These are phyloP conservation scores for Gopherus evgoodei DNA, from an alignment of 2,113 vertebrate genomes.

Conservation along the genomic window DNA sequence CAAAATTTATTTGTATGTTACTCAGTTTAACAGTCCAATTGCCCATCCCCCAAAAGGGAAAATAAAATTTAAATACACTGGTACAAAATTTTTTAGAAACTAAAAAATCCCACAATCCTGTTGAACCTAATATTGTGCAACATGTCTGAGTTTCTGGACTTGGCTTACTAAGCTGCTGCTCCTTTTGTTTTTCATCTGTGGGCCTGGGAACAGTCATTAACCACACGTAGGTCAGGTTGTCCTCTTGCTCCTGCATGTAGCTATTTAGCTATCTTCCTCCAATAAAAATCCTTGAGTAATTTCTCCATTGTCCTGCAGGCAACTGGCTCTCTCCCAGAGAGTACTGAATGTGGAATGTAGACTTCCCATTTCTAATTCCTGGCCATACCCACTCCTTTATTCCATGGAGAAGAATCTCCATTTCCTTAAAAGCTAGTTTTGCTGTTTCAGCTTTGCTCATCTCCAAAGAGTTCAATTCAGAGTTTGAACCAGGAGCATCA, in stretches of 20 bases:
- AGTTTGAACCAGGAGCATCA: constrained; percentile 57
- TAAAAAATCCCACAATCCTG: background rate
- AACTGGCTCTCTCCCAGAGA: constrained; percentile 27
- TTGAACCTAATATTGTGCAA: background rate
- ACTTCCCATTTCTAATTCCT: constrained; percentile 6
- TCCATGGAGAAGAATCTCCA: constrained; percentile 24
- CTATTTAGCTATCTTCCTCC: background rate
- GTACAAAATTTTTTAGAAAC: background rate
- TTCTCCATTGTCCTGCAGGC: constrained; percentile 22
- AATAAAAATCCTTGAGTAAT: constrained; percentile 14
- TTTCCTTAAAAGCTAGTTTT: constrained; percentile 57
- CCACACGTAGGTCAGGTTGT: background rate
- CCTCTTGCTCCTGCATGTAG: background rate
- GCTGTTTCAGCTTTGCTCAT: constrained; percentile 56
- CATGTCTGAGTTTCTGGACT: background rate
- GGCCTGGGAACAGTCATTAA: background rate
- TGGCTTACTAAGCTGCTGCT: background rate
- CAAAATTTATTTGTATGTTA: background rate
- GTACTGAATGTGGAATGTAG: background rate
- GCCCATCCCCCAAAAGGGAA: background rate
- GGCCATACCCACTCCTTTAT: constrained; percentile 1
- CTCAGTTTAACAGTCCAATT: background rate
- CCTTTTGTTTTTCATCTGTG: background rate
- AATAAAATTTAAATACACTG: background rate
- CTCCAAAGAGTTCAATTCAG: constrained; percentile 37